phyloP scores from a whole-genome alignment of 2,888 invertebrate genomes.

The Pheosia gnoma region DNA sequence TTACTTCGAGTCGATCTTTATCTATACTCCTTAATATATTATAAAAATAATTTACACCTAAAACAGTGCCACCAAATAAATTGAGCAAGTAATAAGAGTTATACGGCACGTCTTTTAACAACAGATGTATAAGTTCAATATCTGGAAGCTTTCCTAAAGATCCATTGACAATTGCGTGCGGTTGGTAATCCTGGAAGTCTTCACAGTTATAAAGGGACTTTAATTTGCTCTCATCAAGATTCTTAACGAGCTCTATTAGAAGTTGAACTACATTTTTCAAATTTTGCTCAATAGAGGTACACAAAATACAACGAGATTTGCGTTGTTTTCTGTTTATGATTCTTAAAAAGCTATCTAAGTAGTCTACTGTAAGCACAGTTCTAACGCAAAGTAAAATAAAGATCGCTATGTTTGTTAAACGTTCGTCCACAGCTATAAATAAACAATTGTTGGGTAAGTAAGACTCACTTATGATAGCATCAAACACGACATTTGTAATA shows the following conservation, averaged over 20 bases:
- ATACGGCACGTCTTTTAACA: background rate
- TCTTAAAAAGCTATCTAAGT: background rate
- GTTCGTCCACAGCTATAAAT: background rate
- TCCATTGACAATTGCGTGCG: background rate
- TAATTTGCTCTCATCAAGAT: background rate
- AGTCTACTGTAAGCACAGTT: background rate
- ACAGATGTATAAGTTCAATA: background rate
- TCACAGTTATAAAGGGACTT: background rate
- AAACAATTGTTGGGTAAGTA: background rate
- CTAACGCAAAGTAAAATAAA: background rate
- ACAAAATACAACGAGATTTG: background rate
- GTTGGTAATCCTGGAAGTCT: background rate
- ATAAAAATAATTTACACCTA: background rate
- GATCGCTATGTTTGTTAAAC: background rate
- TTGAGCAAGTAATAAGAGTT: background rate
- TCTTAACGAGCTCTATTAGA: background rate
- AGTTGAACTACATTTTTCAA: background rate
- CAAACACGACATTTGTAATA: background rate
- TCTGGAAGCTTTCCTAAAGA: background rate
- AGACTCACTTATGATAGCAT: background rate
- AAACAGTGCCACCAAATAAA: background rate
- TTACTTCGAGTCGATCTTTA: slow-evolving; percentile 7
- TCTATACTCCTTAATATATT: slow-evolving; percentile 7
- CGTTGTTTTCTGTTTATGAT: background rate
- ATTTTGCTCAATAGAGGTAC: background rate